Percentiles rank a stretch among this genome's conserved stretches.
These are phyloP conservation scores for Micronycteris hirsuta DNA, from an alignment of 2,113 vertebrate genomes.

Conservation along the genomic window DNA sequence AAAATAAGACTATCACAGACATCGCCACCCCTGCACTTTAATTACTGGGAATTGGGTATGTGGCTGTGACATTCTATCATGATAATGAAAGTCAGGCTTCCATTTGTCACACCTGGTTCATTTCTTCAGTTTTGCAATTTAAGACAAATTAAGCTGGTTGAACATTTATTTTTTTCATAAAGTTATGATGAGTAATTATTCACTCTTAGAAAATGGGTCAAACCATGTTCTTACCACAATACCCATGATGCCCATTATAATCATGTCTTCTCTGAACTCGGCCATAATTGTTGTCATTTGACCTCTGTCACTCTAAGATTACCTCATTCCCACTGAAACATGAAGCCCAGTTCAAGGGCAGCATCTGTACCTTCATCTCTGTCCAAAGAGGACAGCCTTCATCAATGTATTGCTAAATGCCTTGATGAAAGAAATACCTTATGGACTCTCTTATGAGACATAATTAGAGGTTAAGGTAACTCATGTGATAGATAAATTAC, in stretches of 20 bases:
- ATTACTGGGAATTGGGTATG: not conserved
- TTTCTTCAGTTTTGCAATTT: not conserved
- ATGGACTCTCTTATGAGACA: not conserved
- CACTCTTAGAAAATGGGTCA: not conserved
- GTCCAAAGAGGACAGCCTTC: not conserved
- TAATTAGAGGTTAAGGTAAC: not conserved
- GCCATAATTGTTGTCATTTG: not conserved
- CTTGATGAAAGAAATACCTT: not conserved
- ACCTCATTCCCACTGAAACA: not conserved
- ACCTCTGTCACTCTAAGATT: not conserved
- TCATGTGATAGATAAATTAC: not conserved
- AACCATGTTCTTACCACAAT: not conserved
- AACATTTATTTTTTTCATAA: not conserved
- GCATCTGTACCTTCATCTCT: not conserved
- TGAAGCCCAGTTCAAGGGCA: not conserved
- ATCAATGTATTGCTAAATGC: not conserved
- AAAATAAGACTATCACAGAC: not conserved
- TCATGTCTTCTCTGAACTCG: not conserved
- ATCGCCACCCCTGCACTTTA: not conserved
- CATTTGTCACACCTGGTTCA: not conserved
- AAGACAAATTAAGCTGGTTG: not conserved
- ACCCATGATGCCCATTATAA: not conserved
- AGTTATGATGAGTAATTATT: not conserved
- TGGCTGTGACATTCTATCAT: not conserved
- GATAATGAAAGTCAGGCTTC: not conserved